phyloP scores from a whole-genome alignment of 2,888 invertebrate genomes.

The Agrochola lychnidis region DNA sequence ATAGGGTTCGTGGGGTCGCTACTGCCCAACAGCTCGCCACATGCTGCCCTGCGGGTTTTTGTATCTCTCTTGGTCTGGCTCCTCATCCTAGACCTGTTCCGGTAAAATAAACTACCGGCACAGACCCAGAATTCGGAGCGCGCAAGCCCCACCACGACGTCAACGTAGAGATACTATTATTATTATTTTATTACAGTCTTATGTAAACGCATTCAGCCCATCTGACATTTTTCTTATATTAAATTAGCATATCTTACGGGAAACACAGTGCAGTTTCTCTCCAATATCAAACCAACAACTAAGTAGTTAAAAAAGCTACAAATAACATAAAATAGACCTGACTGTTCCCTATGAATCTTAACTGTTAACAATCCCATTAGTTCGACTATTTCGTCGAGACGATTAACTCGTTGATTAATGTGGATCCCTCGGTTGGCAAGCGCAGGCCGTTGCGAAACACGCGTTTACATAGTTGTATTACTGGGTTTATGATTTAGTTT shows the following conservation, averaged over 20 bases:
- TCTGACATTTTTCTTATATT: not conserved
- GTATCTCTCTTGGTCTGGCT: too few relatives aligned
- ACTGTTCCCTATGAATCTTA: constrained; percentile 39
- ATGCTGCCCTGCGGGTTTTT: too few relatives aligned
- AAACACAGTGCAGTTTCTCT: not conserved
- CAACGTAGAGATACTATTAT: too few relatives aligned
- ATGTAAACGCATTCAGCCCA: not conserved
- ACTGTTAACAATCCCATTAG: constrained; percentile 62
- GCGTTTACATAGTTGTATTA: constrained; percentile 58
- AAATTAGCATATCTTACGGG: not conserved
- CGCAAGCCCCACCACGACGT: too few relatives aligned
- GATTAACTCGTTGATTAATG: constrained; percentile 61
- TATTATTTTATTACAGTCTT: too few relatives aligned
- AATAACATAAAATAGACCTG: constrained; percentile 19
- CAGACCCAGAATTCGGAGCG: too few relatives aligned
- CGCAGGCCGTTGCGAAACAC: constrained; percentile 52
- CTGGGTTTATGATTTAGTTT: constrained; percentile 55
- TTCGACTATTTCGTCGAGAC: constrained; percentile 53
- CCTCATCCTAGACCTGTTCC: too few relatives aligned
- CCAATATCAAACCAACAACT: not conserved
- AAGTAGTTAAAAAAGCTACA: constrained; percentile 18
- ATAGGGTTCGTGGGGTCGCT: too few relatives aligned
- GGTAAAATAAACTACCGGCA: too few relatives aligned
- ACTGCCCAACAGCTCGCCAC: too few relatives aligned
- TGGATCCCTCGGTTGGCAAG: constrained; percentile 61